These are phyloP conservation scores for Bhutanitis thaidina DNA, from an alignment of 2,888 invertebrate species.

Conservation along the genomic window DNA sequence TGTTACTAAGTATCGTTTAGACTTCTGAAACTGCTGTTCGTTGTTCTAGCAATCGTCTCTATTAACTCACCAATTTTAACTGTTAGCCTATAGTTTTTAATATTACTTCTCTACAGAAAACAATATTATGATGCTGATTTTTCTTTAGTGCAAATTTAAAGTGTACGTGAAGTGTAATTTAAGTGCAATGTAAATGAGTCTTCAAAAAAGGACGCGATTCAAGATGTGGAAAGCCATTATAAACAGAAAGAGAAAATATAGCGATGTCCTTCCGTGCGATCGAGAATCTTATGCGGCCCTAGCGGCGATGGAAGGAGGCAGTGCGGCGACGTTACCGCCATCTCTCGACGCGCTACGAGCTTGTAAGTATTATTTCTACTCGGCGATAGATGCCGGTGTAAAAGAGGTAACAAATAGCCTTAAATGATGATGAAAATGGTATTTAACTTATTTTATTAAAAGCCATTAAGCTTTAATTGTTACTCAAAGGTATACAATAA, in stretches of 20 bases:
- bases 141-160: neutral
- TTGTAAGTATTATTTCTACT: conserved; percentile 69
- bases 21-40: conserved; percentile 44
- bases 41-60: conserved; percentile 62
- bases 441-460: too few species aligned
- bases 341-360: conserved; percentile 73
- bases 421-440: too few species aligned
- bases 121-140: neutral
- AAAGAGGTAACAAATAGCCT: too few species aligned
- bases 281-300: conserved; percentile 68
- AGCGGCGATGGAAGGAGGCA: conserved; percentile 71
- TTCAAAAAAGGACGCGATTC: conserved; percentile 58
- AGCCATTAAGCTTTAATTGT: too few species aligned
- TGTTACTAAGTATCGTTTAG: conserved; percentile 51
- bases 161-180: neutral
- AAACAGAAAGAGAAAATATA: conserved; percentile 69
- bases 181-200: conserved; percentile 61
- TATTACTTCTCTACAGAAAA: conserved; percentile 11
- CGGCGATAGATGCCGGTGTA: conserved; percentile 48
- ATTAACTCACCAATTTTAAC: conserved; percentile 32
- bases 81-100: conserved; percentile 25
- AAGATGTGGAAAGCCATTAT: conserved; percentile 75
- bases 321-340: conserved; percentile 71
- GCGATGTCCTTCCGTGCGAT: conserved; percentile 63
- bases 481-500: too few species aligned